Evolutionary conservation across 2,888 invertebrate species (phyloP).

Genomic region (Pseudococcus longispinus): DNA sequence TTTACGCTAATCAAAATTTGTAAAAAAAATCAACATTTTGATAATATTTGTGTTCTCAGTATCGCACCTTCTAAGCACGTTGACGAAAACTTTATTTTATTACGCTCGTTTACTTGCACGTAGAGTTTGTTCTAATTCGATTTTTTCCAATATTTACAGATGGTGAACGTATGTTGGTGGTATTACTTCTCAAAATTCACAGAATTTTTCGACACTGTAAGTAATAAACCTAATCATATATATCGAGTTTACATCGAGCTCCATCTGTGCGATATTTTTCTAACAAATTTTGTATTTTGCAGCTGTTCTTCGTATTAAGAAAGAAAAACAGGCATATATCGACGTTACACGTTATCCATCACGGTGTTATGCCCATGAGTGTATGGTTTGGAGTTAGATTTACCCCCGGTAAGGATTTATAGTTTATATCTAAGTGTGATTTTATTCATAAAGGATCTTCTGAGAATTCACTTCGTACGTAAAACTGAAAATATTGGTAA

Average conservation of each 20-base stretch:
- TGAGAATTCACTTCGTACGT: no score
- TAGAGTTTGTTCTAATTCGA: neutral
- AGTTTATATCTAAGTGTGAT: neutral
- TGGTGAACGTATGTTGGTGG: conserved; percentile 94
- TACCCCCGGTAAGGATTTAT: conserved; percentile 75
- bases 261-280: neutral
- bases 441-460: neutral
- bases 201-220: conserved; percentile 94
- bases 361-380: conserved; percentile 96
- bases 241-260: neutral
- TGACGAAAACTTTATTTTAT: conserved; percentile 8
- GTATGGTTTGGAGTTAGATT: conserved; percentile 98
- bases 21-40: neutral
- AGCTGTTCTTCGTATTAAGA: conserved; percentile 93
- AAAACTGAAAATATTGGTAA: no score
- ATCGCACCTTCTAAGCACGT: no score
- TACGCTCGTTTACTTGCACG: neutral
- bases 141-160: conserved; percentile 69
- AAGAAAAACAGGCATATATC: conserved; percentile 95
- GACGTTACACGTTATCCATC: conserved; percentile 93
- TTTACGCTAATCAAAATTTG: no score
- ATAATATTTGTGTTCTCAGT: neutral
- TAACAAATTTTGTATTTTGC: conserved; percentile 59
- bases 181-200: conserved; percentile 96
- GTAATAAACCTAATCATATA: conserved; percentile 62